phyloP scores from a whole-genome alignment of 2,113 vertebrate species.

The Oostethus manadensis region DNA sequence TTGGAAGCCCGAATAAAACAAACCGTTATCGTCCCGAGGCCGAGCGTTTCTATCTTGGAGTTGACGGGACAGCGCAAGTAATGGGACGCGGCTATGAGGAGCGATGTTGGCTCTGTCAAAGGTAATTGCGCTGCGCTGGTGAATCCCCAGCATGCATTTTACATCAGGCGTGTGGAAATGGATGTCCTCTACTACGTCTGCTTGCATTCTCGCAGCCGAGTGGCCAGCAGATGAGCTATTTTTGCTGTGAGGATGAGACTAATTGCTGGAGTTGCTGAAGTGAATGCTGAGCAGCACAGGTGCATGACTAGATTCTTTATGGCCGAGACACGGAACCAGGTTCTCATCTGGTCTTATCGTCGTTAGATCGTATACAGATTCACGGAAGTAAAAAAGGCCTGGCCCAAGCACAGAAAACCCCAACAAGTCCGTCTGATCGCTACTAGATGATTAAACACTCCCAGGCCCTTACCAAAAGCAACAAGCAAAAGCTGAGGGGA shows the following conservation, averaged over 20 bases:
- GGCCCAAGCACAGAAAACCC: no score
- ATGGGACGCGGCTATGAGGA: slow-evolving; percentile 16
- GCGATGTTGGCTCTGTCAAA: slow-evolving; percentile 18
- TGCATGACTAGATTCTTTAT: slow-evolving; percentile 10
- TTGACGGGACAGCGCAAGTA: slow-evolving; percentile 2
- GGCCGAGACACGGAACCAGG: not conserved
- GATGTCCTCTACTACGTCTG: slow-evolving; percentile 22
- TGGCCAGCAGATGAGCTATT: slow-evolving; percentile 38
- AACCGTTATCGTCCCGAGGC: slow-evolving; percentile 18
- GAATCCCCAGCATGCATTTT: slow-evolving; percentile 36
- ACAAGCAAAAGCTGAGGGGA: no score
- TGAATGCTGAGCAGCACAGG: slow-evolving; percentile 21
- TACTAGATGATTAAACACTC: no score
- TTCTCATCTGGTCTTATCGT: no score
- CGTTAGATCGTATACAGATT: not conserved
- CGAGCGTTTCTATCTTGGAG: slow-evolving; percentile 19
- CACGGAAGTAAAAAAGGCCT: no score
- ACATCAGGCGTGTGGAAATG: slow-evolving; percentile 22
- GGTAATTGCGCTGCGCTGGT: slow-evolving; percentile 32
- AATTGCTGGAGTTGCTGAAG: slow-evolving; percentile 9
- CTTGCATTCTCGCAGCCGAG: slow-evolving; percentile 32
- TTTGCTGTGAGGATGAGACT: slow-evolving; percentile 35
- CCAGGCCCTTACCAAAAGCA: no score
- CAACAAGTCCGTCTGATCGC: no score
- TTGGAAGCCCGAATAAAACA: slow-evolving; percentile 15